phyloP scores from a whole-genome alignment of 1,140 invertebrate species.

The Drosophila albomicans region DNA sequence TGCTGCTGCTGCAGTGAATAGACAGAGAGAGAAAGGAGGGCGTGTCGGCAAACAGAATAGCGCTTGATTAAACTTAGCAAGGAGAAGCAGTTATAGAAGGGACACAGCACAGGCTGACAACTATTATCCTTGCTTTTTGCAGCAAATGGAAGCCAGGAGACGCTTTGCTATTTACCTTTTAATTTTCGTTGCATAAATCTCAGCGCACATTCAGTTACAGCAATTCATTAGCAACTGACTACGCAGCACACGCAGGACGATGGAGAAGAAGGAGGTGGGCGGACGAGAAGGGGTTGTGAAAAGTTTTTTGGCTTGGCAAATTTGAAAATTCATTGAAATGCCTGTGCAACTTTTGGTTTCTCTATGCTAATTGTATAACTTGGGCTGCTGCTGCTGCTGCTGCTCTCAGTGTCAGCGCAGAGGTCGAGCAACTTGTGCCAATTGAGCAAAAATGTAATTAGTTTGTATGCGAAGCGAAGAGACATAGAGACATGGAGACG shows the following conservation, averaged over 20 bases:
- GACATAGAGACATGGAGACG: neutral
- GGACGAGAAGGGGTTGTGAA: neutral
- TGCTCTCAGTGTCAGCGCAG: constrained; percentile 50
- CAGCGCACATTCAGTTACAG: constrained; percentile 70
- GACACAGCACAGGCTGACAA: constrained; percentile 29
- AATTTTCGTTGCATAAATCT: constrained; percentile 79
- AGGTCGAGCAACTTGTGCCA: constrained; percentile 68
- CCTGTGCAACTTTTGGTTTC: constrained; percentile 68
- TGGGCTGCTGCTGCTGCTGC: constrained; percentile 21
- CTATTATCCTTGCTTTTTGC: constrained; percentile 46
- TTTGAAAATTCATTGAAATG: constrained; percentile 80
- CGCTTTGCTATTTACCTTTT: constrained; percentile 74
- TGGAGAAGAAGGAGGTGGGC: neutral
- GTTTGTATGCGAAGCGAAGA: constrained; percentile 41
- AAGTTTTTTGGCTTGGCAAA: constrained; percentile 64
- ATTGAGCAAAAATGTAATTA: constrained; percentile 74
- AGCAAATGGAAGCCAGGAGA: constrained; percentile 28
- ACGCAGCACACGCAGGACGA: neutral
- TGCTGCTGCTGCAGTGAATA: neutral
- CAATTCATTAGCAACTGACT: constrained; percentile 74
- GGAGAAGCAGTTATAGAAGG: neutral
- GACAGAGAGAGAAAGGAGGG: neutral
- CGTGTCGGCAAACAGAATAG: constrained; percentile 65
- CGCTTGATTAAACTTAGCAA: constrained; percentile 76
- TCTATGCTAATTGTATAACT: constrained; percentile 75